Base-by-base conservation (phyloP, 2,113 vertebrate species). In the Hypocryptadius cinnamomeus region DNA sequence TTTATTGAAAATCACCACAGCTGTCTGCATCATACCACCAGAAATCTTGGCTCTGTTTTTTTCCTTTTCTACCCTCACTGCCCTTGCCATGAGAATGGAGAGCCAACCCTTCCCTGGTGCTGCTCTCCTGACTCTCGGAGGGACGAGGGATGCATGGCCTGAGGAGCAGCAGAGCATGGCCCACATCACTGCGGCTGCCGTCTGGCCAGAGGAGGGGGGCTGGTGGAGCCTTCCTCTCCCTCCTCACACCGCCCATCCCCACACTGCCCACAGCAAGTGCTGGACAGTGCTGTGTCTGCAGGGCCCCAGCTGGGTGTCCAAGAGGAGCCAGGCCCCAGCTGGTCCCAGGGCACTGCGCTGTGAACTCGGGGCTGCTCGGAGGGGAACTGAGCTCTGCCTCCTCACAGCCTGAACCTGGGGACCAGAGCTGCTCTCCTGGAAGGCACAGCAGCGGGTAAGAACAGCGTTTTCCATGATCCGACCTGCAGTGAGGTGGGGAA, bases 131-230 rank as follows among this genome's bases (percentile, higher is more conserved):
- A 25, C 28, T 18, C 45, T 68, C 11, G 0, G 0, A 89, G 24
- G 44, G 53, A 39, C 0, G 0, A 82, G n/a, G 44, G n/a, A n/a
- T 0, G 0, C 24, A 3, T 3, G 31, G 27, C 10, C n/a, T 1
- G 4, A 82, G 47, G 27, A 78, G 28, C 59, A 79, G 56, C 19
- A 40, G 35, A 22, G 11, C 56, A 9, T 1, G 10, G 65, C 27
- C 33, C 33, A 4, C 59, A 3, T 18, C 17, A 23, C 28, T n/a
- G 21, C 3, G 3, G 28, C 6, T 39, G 66, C n/a, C 33, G 18
- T 31, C 51, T 3, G 4, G 27, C 15, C 71, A 30, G 9, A 56
- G 51, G 27, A 74, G 31, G 8, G 3, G 25, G 9, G 10, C 27
- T 76, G 66, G 3, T 1, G 2, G 50, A 77, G 54, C n/a, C 40